A percentile compares a stretch with the other conserved stretches of the same genome.
These are phyloP conservation scores for Sipha flava DNA, from an alignment of 1,140 invertebrate species.

Conservation along the genomic window DNA sequence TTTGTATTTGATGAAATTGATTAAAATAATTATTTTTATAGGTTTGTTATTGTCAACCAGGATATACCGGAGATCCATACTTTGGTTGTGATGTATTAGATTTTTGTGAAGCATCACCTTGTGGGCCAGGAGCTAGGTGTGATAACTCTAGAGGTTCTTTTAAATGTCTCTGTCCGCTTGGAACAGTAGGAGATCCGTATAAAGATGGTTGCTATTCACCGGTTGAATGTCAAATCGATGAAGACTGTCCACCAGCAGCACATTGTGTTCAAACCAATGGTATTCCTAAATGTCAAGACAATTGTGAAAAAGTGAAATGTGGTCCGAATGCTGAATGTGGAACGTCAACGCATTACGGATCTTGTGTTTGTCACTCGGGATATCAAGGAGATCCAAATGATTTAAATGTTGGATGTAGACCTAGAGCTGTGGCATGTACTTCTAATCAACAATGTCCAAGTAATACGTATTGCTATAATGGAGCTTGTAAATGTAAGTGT, in stretches of 20 bases:
- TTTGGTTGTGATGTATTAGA: conserved; percentile 76
- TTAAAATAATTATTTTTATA: too few relatives aligned
- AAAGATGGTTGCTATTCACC: conserved; percentile 56
- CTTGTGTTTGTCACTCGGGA: conserved; percentile 77
- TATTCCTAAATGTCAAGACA: conserved; percentile 12
- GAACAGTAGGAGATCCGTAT: conserved; percentile 65
- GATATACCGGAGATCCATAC: conserved; percentile 79
- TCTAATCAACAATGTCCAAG: conserved; percentile 61
- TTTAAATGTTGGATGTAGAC: conserved; percentile 61
- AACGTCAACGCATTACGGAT: conserved; percentile 64
- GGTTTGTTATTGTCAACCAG: conserved; percentile 75
- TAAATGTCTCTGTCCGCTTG: conserved; percentile 66
- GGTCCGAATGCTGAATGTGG: conserved; percentile 85
- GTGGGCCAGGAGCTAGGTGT: conserved; percentile 78
- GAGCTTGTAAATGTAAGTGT: conserved; percentile 64
- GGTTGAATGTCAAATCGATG: conserved; percentile 68
- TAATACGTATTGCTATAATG: conserved; percentile 73
- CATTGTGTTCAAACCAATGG: conserved; percentile 70
- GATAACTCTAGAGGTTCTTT: conserved; percentile 67
- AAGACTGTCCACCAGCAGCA: conserved; percentile 75
- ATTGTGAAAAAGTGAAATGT: conserved; percentile 73
- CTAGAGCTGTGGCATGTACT: conserved; percentile 61
- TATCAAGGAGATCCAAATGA: conserved; percentile 72
- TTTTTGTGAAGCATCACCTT: conserved; percentile 65
- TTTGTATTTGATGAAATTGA: too few relatives aligned